Conservation (phyloP, 2,797 vertebrate species). For the Myripristis murdjan region DNA sequence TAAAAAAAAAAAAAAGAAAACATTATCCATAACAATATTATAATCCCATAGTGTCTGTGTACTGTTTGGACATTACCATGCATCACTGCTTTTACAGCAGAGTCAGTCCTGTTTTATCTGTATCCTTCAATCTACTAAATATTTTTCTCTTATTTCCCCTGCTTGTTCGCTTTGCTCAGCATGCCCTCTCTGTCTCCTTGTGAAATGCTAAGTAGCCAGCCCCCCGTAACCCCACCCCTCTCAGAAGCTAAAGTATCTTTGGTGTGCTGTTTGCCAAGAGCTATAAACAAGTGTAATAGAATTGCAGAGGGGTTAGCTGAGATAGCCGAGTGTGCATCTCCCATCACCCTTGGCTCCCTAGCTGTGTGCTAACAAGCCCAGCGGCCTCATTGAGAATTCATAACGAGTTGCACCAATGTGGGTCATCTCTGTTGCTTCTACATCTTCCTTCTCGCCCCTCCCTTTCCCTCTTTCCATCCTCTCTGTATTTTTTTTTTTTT, state of each 20-base stretch:
- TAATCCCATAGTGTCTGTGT: constrained; percentile 60
- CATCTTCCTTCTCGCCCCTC: constrained; percentile 14
- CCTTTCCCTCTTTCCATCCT: constrained; percentile 2
- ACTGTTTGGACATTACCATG: constrained; percentile 42
- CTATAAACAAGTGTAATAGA: constrained; percentile 84
- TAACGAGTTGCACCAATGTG: constrained; percentile 72
- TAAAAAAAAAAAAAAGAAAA: constrained; percentile 43
- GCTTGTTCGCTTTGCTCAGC: constrained; percentile 52
- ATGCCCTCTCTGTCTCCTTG: constrained; percentile 73
- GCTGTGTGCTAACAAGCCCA: constrained; percentile 78
- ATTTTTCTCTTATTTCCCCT: constrained; percentile 37
- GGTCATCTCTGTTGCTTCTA: constrained; percentile 69
- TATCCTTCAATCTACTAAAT: constrained; percentile 45
- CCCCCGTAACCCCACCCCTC: constrained; percentile 67
- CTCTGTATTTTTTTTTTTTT: constrained; percentile 16
- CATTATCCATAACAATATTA: constrained; percentile 51
- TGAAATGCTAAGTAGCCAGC: constrained; percentile 74
- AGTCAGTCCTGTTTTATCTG: constrained; percentile 48
- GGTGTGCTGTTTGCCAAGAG: constrained; percentile 78
- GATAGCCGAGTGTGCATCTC: constrained; percentile 72
- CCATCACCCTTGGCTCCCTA: constrained; percentile 67
- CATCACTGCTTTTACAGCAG: constrained; percentile 37
- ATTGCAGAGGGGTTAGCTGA: constrained; percentile 76
- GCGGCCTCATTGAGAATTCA: constrained; percentile 78
- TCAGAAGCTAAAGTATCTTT: constrained; percentile 73